phyloP scores from a whole-genome alignment of 2,888 invertebrate species.

The Ptycholaimellus sp. region DNA sequence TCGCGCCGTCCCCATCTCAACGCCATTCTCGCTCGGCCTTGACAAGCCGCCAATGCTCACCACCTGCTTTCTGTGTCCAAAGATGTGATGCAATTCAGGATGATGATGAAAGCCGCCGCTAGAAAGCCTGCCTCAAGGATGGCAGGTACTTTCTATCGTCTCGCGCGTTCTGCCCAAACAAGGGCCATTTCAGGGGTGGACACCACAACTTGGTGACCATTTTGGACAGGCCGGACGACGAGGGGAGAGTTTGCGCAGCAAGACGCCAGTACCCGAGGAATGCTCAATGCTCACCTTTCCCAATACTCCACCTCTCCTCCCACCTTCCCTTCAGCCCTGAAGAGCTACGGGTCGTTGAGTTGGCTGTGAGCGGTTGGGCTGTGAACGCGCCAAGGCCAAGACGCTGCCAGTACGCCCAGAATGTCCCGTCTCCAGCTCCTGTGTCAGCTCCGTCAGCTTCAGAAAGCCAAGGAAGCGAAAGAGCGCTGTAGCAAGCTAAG shows the following conservation, averaged over 20 bases:
- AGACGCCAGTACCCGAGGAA: no score
- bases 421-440: slow-evolving; percentile 45
- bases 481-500: neutral
- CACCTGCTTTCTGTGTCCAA: neutral
- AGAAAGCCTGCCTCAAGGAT: slow-evolving; percentile 33
- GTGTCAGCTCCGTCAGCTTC: slow-evolving; percentile 36
- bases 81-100: slow-evolving; percentile 15
- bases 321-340: no score
- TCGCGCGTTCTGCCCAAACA: no score
- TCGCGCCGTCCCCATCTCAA: slow-evolving; percentile 34
- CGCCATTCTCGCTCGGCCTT: slow-evolving; percentile 24
- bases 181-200: no score
- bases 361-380: slow-evolving; percentile 30
- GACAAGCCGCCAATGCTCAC: slow-evolving; percentile 13
- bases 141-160: no score
- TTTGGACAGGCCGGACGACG: slow-evolving; percentile 40
- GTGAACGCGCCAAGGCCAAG: slow-evolving; percentile 29
- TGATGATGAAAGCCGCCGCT: slow-evolving; percentile 24
- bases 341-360: no score
- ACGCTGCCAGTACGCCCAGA: slow-evolving; percentile 20
- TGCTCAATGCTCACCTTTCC: no score
- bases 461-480: neutral
- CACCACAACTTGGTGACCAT: slow-evolving; percentile 34
- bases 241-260: no score
- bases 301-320: no score